Evolutionary conservation across 53 echinoderm and acorn worm genomes (phyloP), one percentile per base, ranked within the genome.

Genomic region (Arbacia lixula): DNA sequence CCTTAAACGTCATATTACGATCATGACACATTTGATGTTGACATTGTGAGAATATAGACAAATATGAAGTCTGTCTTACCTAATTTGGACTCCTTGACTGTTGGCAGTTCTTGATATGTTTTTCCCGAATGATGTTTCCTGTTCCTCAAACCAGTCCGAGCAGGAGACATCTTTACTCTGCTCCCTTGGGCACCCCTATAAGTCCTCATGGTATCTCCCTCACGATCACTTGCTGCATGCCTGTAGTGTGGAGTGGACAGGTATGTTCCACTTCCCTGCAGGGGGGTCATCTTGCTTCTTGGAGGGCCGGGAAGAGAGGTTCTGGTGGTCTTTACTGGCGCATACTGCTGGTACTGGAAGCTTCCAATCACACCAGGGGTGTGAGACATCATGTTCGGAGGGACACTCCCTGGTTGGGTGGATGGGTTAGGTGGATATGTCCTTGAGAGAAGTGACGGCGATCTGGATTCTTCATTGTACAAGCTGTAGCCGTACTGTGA

Each of bases 11-110:
- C n/a, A n/a, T n/a, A n/a, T n/a, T n/a, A n/a, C n/a, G n/a, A n/a
- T n/a, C n/a, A n/a, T n/a, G n/a, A n/a, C n/a, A n/a, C n/a, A n/a
- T n/a, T n/a, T n/a, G n/a, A n/a, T n/a, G n/a, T n/a, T n/a, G n/a
- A n/a, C n/a, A n/a, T n/a, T n/a, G n/a, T n/a, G n/a, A n/a, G n/a
- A n/a, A n/a, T n/a, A n/a, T n/a, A n/a, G n/a, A n/a, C n/a, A n/a
- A n/a, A n/a, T n/a, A n/a, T n/a, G n/a, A n/a, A n/a, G n/a, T n/a
- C n/a, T n/a, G n/a, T 20, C n/a, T 63, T 46, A 81, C 82, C 82
- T 63, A 81, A 33, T 81, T 81, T 81, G 49, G 82, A 81, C 61
- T 81, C 82, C 22, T 61, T 63, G 41, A 81, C 82, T 31, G 82
- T 62, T 42, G 82, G 64, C 6, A 81, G 64, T 21, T 81, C 63